Evolutionary conservation across 2,113 vertebrate genomes (phyloP).

Genomic region (Helogale parvula): DNA sequence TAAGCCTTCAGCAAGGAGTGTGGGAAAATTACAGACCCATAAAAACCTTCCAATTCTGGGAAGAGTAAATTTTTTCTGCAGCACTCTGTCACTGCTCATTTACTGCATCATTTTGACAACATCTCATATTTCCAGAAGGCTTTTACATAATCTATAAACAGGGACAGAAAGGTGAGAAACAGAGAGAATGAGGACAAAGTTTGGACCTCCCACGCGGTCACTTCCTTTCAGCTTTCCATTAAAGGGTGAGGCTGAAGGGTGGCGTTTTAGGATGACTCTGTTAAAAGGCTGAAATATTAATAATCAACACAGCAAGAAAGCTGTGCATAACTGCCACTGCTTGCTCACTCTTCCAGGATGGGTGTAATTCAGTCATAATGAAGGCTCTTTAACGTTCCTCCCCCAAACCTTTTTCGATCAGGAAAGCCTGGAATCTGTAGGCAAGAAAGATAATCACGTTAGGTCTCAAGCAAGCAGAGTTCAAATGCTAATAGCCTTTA

Average conservation of each 20-base stretch:
- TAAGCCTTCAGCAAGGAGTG: slow-evolving; percentile 67
- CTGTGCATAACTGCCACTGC: slow-evolving; percentile 33
- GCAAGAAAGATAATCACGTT: slow-evolving; percentile 62
- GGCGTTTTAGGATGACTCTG: slow-evolving; percentile 60
- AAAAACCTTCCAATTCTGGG: slow-evolving; percentile 52
- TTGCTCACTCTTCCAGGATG: slow-evolving; percentile 38
- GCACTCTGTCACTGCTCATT: slow-evolving; percentile 62
- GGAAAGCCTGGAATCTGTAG: slow-evolving; percentile 93
- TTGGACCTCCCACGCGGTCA: not conserved
- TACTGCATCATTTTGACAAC: slow-evolving; percentile 68
- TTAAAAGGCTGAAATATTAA: slow-evolving; percentile 49
- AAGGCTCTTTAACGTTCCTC: slow-evolving; percentile 91
- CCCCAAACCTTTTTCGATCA: slow-evolving; percentile 94
- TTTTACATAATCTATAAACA: slow-evolving; percentile 66
- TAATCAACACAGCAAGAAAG: slow-evolving; percentile 43
- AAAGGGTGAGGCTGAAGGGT: slow-evolving; percentile 36
- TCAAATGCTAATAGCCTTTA: not conserved
- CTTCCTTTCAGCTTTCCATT: slow-evolving; percentile 58
- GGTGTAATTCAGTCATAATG: slow-evolving; percentile 91
- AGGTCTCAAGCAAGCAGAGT: slow-evolving; percentile 51
- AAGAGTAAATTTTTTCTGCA: slow-evolving; percentile 66
- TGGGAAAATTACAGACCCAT: slow-evolving; percentile 37
- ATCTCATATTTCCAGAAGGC: slow-evolving; percentile 62
- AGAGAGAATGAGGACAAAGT: slow-evolving; percentile 14
- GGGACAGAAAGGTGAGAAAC: slow-evolving; percentile 51